Base-by-base conservation (phyloP, 2,113 vertebrate species). In the Melanerpes formicivorus region DNA sequence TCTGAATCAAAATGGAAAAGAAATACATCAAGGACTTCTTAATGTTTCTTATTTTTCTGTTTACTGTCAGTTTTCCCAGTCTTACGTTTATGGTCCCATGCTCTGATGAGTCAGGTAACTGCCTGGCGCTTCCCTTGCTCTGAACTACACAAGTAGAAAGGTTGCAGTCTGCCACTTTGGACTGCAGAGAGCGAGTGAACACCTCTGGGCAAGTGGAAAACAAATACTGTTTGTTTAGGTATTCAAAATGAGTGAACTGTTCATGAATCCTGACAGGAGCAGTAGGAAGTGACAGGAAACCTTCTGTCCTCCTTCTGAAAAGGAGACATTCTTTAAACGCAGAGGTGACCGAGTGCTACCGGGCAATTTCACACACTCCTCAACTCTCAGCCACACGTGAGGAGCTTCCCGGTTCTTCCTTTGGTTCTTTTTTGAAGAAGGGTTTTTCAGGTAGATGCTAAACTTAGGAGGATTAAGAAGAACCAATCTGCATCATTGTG, bases 331-430 rank as follows among this genome's bases (percentile, higher is more conserved):
- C 46, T 73, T 66, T 69, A 84, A 56, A 77, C 66, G 25, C 12
- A 64, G 66, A 63, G 13, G 7, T 80, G 37, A 42, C 60, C 37
- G 76, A 79, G 34, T 63, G 62, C 64, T 75, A 65, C 55, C 87
- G 46, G 44, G 30, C 37, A 14, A 14, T 72, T 96, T 81, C 69
- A 66, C 80, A 29, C 26, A 9, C 30, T 21, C 2, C 4, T 69
- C 27, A 83, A 58, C 95, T 93, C 19, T 95, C 90, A 85, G 88
- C 40, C 23, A 71, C 7, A 76, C 29, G 19, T 74, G 12, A 59
- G 55, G 25, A 93, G 15, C 58, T 87, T 91, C 40, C 46, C 48
- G 34, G 50, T 17, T 48, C 18, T 48, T 48, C 19, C 6, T 18
- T 19, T 19, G 46, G 46, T 48, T 18, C 18, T 48, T 48, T 48